Percentiles rank a stretch among this genome's conserved stretches.
phyloP scores from a whole-genome alignment of 2,797 vertebrate genomes.

The Sebastes iracundus region DNA sequence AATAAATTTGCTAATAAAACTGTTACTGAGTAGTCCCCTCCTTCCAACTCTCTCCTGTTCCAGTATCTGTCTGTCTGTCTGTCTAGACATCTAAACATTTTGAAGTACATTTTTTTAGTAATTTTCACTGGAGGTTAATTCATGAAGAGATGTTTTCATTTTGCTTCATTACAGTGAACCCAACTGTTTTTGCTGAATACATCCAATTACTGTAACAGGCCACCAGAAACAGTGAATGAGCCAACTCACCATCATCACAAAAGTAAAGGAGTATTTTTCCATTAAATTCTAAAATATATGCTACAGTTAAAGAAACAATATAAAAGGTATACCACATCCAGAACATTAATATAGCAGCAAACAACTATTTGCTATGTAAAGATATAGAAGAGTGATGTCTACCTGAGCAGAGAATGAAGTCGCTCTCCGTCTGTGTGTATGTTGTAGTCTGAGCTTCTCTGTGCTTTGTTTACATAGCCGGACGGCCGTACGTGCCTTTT shows the following conservation, averaged over 20 bases:
- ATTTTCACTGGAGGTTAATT: not conserved
- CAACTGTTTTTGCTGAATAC: not conserved
- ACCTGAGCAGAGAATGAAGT: too few species aligned
- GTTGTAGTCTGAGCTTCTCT: too few species aligned
- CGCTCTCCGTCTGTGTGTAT: too few species aligned
- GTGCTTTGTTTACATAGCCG: too few species aligned
- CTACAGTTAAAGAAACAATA: not conserved
- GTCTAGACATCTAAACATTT: too few species aligned
- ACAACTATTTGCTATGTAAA: too few species aligned
- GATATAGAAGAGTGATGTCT: too few species aligned
- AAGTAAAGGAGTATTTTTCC: not conserved
- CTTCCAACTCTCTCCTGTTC: not conserved
- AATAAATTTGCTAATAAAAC: slow-evolving; percentile 19
- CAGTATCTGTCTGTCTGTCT: not conserved
- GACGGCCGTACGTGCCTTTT: too few species aligned
- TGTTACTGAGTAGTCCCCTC: not conserved
- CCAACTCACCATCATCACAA: not conserved
- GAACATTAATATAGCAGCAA: too few species aligned
- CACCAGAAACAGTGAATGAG: not conserved
- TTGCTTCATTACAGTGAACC: not conserved
- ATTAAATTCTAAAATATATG: not conserved
- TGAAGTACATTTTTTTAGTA: too few species aligned
- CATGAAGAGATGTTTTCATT: not conserved
- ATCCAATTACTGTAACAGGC: not conserved
- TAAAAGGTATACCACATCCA: too few species aligned